Evolutionary conservation across 2,113 vertebrate species (phyloP), one percentile per base, ranked within the genome.

Genomic region (Oreochromis aureus): DNA sequence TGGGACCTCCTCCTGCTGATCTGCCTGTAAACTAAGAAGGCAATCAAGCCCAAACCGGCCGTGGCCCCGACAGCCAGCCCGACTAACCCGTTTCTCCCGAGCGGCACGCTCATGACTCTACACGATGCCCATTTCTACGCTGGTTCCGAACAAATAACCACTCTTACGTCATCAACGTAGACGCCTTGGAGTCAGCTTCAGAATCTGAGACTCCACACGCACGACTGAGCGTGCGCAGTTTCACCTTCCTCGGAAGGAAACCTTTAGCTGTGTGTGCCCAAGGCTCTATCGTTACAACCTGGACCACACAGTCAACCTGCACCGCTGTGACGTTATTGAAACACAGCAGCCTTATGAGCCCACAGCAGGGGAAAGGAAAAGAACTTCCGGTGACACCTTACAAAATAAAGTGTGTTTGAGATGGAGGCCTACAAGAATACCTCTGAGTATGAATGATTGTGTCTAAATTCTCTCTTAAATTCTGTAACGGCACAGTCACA

Each of bases 61-160:
- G 96, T 93, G 3, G 95, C 95, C 48, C 95, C 95, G 3, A 96
- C 86, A 2, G 95, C 93, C 0, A 97, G 89, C 12, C 95, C 95
- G 22, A 97, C 86, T 10, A 93, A 16, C 2, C 93, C 87, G 79
- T 51, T 95, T 71, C 91, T 95, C 2, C 96, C 94, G 6, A 96
- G 59, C 83, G 86, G 69, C 41, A 71, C 5, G 83, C 81, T 94
- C 93, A 94, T 94, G 0, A 81, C 54, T 80, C 18, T 48, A 5
- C 32, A 13, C 39, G 5, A 36, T n/a, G 19, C 39, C 58, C 36
- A 22, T 11, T 73, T 16, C 22, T 10, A 46, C 71, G 44, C 16
- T 46, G 24, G 16, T 76, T 51, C 15, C 71, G 24, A 76, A 51
- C 44, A 73, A 73, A 73, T 46, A 48, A 51, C 44, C 44, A 51